Evolutionary conservation across 1,140 invertebrate genomes (phyloP).

Genomic region (Mya arenaria): DNA sequence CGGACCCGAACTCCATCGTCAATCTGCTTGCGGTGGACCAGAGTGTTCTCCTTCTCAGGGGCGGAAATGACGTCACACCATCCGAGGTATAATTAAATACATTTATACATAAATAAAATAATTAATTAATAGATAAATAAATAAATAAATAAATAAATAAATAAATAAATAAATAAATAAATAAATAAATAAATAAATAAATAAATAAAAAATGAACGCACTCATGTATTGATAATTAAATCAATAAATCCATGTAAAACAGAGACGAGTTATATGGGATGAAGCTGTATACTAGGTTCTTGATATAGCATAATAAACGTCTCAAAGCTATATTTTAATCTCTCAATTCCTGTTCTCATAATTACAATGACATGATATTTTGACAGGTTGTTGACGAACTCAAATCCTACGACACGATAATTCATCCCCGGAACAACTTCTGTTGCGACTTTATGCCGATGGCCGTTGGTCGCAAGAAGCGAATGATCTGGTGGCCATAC

Average conservation of each 20-base stretch:
- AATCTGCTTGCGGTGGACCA: slow-evolving; percentile 95
- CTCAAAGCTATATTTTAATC: neutral
- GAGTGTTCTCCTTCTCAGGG: slow-evolving; percentile 89
- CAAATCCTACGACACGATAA: slow-evolving; percentile 84
- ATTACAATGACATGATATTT: neutral
- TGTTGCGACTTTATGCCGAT: slow-evolving; percentile 56
- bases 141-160: neutral
- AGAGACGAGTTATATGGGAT: no score
- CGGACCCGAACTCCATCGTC: slow-evolving; percentile 93
- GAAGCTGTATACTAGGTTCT: neutral
- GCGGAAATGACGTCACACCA: slow-evolving; percentile 85
- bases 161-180: slow-evolving; percentile 10
- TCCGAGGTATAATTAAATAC: slow-evolving; percentile 77
- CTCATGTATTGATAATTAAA: neutral
- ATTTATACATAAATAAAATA: neutral
- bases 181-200: slow-evolving; percentile 8
- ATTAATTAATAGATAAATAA: neutral
- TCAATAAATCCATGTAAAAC: neutral
- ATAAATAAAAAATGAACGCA: slow-evolving; percentile 2
- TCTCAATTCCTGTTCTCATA: neutral
- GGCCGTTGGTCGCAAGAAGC: slow-evolving; percentile 39
- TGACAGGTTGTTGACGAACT: slow-evolving; percentile 85
- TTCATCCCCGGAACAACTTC: slow-evolving; percentile 42
- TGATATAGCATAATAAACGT: slow-evolving; percentile 1
- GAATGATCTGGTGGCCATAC: slow-evolving; percentile 71